Base-by-base conservation (phyloP, 2,113 vertebrate species). In the Plecturocebus donacophilus region DNA sequence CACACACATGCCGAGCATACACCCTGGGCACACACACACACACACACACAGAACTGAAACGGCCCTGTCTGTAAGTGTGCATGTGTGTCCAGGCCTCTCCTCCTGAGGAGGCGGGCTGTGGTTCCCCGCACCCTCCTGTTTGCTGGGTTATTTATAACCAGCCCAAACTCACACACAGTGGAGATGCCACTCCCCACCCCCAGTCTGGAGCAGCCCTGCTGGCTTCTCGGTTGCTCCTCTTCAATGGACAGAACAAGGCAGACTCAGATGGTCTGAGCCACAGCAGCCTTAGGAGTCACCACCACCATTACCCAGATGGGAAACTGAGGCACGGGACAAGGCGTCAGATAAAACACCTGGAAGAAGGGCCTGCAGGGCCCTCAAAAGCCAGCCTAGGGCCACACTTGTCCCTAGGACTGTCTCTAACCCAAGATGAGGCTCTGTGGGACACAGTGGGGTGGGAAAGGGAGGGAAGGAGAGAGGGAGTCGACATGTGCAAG, bases 101-200 rank as follows among this genome's bases (percentile, higher is more conserved):
- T 19, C 52, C 87, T 2, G 4, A 75, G 77, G 27, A 23, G 66
- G 1, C 0, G 1, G 47, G 32, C 16, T 42, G 40, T 47, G 45
- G 82, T n/a, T 47, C 23, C 73, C 82, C 23, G n/a, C 66, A n/a
- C 70, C 35, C 8, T 71, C 68, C 71, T 5, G 7, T 32, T 3
- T 16, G 49, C 42, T 11, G 9, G 16, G 76, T 49, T 96, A 81
- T 87, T 87, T 73, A 87, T 56, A 93, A 52, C 54, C 77, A 56
- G 35, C 12, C 13, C 8, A 23, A 70, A 88, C 49, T 86, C 84
- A 73, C 61, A 66, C 21, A 3, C 4, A 6, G 12, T 16, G 12
- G 45, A 40, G 92, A 64, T 16, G n/a, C 3, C 2, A 38, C 77
- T 61, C 52, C 73, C 89, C 49, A 0, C 20, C 54, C 61, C 61